Evolutionary conservation across 2,113 vertebrate genomes (phyloP).

Genomic region (Bubalus kerabau): DNA sequence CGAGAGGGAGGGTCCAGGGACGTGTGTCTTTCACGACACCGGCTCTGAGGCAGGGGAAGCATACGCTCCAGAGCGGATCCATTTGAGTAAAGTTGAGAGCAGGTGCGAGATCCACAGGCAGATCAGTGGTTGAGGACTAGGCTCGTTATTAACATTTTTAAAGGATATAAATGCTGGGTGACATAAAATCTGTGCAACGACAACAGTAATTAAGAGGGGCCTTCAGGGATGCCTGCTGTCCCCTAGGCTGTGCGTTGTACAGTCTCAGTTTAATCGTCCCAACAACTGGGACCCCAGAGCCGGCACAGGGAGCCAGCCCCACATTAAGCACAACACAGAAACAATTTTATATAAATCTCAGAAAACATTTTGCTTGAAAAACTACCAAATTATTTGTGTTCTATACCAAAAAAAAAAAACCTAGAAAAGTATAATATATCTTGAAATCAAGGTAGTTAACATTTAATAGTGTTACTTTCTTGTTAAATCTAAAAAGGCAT

Average conservation of each 20-base stretch:
- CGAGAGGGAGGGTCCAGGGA: neutral
- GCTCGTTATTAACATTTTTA: neutral
- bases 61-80: fast-evolving
- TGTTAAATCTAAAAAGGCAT: neutral
- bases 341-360: neutral
- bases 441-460: neutral
- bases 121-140: neutral
- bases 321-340: neutral
- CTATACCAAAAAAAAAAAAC: neutral
- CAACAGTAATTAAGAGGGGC: neutral
- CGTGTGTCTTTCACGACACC: neutral
- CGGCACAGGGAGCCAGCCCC: neutral
- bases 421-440: neutral
- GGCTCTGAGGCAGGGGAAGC: neutral
- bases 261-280: too few species aligned
- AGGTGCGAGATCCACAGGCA: neutral
- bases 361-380: neutral
- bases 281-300: neutral
- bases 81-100: neutral
- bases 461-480: neutral
- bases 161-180: neutral
- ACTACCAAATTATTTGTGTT: neutral
- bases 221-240: neutral
- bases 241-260: neutral
- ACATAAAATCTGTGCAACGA: neutral